A percentile compares a stretch with the other conserved stretches of the same genome.
Conservation (phyloP, 64 coral and sea anemone species). For the Dendronephthya gigantea region DNA sequence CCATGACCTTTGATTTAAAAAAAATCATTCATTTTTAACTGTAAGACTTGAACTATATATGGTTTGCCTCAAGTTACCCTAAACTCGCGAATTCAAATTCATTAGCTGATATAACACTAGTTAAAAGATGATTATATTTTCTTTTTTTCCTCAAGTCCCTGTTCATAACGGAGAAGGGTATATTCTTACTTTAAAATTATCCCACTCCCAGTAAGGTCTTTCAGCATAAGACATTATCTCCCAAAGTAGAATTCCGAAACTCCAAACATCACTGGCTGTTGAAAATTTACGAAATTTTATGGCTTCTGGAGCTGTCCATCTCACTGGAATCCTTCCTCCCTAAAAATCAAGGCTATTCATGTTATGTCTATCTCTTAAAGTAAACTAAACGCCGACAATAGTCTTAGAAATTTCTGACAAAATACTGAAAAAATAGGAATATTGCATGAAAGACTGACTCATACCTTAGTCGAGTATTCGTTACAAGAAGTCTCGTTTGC, state of each 20-base stretch:
- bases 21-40: neutral
- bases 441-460: too few relatives aligned
- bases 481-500: constrained; percentile 39
- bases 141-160: too few relatives aligned
- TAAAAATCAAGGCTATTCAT: neutral
- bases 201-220: constrained; percentile 66
- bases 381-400: too few relatives aligned
- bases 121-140: too few relatives aligned
- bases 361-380: too few relatives aligned
- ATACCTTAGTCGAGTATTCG: constrained; percentile 56
- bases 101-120: too few relatives aligned
- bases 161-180: too few relatives aligned
- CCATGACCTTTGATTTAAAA: neutral
- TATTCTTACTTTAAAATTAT: constrained; percentile 45
- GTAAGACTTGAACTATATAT: too few relatives aligned
- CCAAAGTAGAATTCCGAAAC: constrained; percentile 62
- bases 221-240: constrained; percentile 63
- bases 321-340: constrained; percentile 60
- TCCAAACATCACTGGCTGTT: constrained; percentile 61
- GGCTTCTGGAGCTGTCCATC: constrained; percentile 63
- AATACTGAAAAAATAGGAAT: too few relatives aligned
- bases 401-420: too few relatives aligned
- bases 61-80: too few relatives aligned
- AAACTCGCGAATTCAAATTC: too few relatives aligned
- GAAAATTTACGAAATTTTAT: constrained; percentile 48